Percentiles rank a stretch among this genome's conserved stretches.
phyloP scores from a whole-genome alignment of 2,888 invertebrate genomes.

The Drosophila putrida region DNA sequence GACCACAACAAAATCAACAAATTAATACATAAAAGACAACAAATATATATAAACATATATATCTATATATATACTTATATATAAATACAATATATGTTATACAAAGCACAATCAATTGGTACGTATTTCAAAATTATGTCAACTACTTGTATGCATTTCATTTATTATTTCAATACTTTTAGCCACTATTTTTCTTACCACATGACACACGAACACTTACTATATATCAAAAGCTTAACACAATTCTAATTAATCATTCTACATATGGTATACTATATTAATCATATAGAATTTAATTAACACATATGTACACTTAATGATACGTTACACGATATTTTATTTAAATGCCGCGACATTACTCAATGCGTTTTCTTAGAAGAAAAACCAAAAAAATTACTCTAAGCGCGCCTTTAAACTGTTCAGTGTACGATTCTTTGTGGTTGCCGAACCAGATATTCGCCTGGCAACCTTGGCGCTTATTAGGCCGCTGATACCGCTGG shows the following conservation, averaged over 20 bases:
- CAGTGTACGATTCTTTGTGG: conserved; percentile 82
- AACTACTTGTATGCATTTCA: conserved; percentile 57
- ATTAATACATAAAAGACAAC: conserved; percentile 37
- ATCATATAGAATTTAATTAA: conserved; percentile 32
- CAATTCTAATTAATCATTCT: conserved; percentile 24
- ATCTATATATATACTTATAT: conserved; percentile 47
- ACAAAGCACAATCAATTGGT: conserved; percentile 83
- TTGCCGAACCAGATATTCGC: conserved; percentile 82
- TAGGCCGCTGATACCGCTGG: conserved; percentile 83
- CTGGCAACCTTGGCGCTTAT: conserved; percentile 82
- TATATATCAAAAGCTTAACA: conserved; percentile 16
- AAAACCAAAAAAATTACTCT: conserved; percentile 69
- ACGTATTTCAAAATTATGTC: conserved; percentile 83
- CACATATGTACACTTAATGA: conserved; percentile 4
- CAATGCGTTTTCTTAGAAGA: conserved; percentile 74
- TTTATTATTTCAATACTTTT: conserved; percentile 58
- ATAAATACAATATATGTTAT: conserved; percentile 53
- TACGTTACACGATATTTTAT: conserved; percentile 26
- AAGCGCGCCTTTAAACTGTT: conserved; percentile 79
- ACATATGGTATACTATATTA: conserved; percentile 21
- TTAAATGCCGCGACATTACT: conserved; percentile 37
- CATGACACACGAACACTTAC: conserved; percentile 22
- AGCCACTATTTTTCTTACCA: conserved; percentile 17
- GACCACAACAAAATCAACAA: conserved; percentile 35
- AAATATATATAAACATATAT: conserved; percentile 30